These are phyloP conservation scores for Poliocrania exsul DNA, from an alignment of 2,797 vertebrate species.

Conservation along the genomic window DNA sequence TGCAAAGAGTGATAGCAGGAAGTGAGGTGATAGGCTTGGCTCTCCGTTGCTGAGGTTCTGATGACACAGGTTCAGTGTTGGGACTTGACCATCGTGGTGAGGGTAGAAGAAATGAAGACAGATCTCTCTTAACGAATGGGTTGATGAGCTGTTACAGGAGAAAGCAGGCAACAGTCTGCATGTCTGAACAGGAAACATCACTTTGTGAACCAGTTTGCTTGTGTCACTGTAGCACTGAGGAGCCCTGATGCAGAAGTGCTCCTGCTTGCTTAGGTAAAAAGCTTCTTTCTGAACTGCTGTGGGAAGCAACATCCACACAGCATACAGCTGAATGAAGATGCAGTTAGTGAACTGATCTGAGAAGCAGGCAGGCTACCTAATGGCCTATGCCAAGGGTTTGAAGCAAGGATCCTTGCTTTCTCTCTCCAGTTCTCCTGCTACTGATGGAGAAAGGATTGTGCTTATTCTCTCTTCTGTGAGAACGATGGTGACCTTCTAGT, in stretches of 20 bases:
- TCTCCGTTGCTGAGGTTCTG: background rate
- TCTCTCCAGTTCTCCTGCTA: background rate
- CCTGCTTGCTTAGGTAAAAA: background rate
- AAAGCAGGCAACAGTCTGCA: background rate
- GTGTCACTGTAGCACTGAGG: background rate
- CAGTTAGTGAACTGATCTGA: background rate
- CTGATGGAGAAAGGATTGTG: background rate
- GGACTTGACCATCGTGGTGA: background rate
- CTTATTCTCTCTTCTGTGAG: background rate
- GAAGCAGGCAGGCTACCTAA: background rate
- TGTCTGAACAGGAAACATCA: background rate
- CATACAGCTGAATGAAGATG: fast-evolving
- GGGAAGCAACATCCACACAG: background rate
- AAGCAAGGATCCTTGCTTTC: background rate
- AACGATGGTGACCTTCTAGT: background rate
- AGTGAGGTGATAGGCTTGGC: background rate
- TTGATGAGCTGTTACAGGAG: background rate
- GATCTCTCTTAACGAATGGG: background rate
- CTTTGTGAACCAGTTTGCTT: background rate
- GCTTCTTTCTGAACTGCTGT: background rate
- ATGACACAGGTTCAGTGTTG: background rate
- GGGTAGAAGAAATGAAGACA: background rate
- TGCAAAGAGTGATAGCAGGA: background rate
- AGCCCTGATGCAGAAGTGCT: background rate
- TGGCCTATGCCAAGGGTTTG: background rate